Base-by-base conservation (phyloP, 2,797 vertebrate species). In the Ptychadena robeensis region DNA sequence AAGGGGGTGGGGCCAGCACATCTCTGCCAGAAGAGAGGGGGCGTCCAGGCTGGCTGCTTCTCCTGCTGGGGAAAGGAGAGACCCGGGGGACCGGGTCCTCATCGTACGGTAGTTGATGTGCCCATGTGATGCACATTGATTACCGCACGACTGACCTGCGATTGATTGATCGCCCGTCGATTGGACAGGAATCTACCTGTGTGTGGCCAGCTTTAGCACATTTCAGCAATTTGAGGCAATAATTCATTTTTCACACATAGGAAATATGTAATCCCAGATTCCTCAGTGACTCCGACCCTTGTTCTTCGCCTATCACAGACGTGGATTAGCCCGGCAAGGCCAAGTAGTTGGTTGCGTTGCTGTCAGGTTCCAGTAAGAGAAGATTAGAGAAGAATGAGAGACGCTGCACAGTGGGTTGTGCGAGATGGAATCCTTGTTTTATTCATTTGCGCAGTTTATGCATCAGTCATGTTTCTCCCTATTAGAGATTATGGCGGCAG, bases 401-500 rank as follows among this genome's bases (percentile, higher is more conserved):
- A 27, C 73, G 61, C 27, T 73, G 37, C 25, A 83, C 27, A n/a
- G 34, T 30, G 67, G 37, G 30, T 59, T 22, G 38, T 28, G 38
- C 64, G 44, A 34, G 53, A 70, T 40, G 27, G 61, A 72, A 79
- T 40, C 57, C 70, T 80, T 74, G 70, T 67, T 80, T 84, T 74
- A 74, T 84, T 79, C 69, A 73, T 84, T 80, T 74, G 35, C 48
- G 37, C 70, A 68, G 63, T 80, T 74, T 80, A 74, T 69, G 59
- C 64, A 83, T 83, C 74, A 66, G 57, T 66, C 81, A 72, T 66
- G 67, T 83, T 79, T 83, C 65, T 53, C 48, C 68, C 80, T 83
- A 78, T 83, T 78, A 79, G 64, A 74, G 82, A 84, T 84, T 78
- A 77, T 70, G 73, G 48, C 75, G 34, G 32, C 67, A 71, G 34